Conservation (phyloP, 2,113 vertebrate genomes). For the Podarcis cretensis region DNA sequence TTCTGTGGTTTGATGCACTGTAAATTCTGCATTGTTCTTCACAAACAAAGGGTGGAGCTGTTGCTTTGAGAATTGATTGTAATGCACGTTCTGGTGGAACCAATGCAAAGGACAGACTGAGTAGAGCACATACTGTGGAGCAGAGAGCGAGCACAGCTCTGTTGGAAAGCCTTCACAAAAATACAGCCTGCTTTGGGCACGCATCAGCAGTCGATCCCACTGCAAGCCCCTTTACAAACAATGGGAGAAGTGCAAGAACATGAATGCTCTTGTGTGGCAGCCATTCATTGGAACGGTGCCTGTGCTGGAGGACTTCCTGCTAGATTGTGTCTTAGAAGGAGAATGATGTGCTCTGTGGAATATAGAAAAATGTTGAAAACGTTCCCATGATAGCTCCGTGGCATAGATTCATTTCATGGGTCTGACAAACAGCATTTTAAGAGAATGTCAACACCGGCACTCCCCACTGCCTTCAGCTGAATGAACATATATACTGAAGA, state of each 20-base stretch:
- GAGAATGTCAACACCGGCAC: not conserved
- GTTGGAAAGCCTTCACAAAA: not conserved
- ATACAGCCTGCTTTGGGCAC: not conserved
- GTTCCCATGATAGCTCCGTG: not conserved
- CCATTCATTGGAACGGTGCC: not conserved
- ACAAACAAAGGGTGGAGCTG: constrained; percentile 74
- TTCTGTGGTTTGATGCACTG: fast-evolving
- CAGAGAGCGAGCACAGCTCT: not conserved
- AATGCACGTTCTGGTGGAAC: fast-evolving
- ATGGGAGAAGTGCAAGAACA: not conserved
- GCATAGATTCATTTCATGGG: not conserved
- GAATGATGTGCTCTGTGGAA: not conserved
- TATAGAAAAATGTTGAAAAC: not conserved
- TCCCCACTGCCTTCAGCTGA: not conserved
- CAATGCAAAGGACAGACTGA: not conserved
- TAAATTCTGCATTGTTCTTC: constrained; percentile 40
- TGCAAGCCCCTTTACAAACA: not conserved
- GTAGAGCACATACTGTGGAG: not conserved
- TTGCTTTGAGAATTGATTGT: constrained; percentile 69
- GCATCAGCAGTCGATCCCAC: not conserved
- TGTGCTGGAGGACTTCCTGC: not conserved
- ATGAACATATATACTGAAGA: not conserved
- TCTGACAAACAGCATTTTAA: not conserved
- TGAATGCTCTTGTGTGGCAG: not conserved
- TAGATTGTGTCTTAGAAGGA: not conserved